Evolutionary conservation across 2,113 vertebrate species (phyloP), one percentile per base, ranked within the genome.

Genomic region (Thamnaconus septentrionalis): DNA sequence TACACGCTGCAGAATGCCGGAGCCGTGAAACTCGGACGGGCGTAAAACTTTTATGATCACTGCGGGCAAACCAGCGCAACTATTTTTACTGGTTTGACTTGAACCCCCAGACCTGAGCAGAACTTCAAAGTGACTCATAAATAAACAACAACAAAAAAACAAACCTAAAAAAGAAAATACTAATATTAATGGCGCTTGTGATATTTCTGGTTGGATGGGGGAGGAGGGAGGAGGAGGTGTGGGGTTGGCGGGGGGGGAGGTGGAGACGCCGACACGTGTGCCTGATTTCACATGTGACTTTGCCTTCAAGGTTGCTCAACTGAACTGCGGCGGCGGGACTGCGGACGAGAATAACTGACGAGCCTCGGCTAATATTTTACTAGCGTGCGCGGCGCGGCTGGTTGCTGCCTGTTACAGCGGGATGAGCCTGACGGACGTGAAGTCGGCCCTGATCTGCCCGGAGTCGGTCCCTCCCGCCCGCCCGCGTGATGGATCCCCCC

Each of bases 321-420:
- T 0, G 57, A 8, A 1, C n/a, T 6, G 50, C n/a, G 6, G 5
- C 7, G 18, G 18, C 18, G 18, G 18, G 18, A 31, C 18, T 2
- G n/a, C 47, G 41, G 9, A 61, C 9, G 1, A 3, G 43, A 61
- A 8, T 3, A 40, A 40, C 31, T 11, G 51, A 60, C 41, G 1
- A 43, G 64, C 52, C 56, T 3, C 8, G 8, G 77, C 53, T 84
- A 80, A 84, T 84, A 50, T 81, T 80, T 76, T 52, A 81, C 78
- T 6, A 61, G 72, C 44, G 0, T 39, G 10, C 31, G 18, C 9
- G 47, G 59, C 0, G 5, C 10, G 57, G 48, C 67, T 5, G 67
- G 75, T 44, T 61, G 63, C 7, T 64, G 70, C 73, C 69, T 47
- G 78, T 73, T 61, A 4, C 42, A 78, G 71, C 73, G 68, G 76